A percentile compares a stretch with the other conserved stretches of the same genome.
phyloP scores from a whole-genome alignment of 2,797 vertebrate species.

The Malurus splendens region DNA sequence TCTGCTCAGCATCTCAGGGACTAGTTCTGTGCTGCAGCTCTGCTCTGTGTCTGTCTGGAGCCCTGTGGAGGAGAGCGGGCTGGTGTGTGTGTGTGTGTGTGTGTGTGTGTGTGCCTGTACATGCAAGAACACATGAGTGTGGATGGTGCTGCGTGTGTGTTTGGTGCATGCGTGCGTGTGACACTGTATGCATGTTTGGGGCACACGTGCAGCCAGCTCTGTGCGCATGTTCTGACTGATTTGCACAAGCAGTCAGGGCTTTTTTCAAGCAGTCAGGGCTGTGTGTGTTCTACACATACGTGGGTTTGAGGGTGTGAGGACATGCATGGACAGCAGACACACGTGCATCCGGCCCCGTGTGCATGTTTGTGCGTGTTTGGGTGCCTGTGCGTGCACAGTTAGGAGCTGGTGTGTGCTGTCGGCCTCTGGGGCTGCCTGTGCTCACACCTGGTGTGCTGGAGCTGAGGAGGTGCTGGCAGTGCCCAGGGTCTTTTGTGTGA shows the following conservation, averaged over 20 bases:
- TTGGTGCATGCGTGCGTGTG: neutral
- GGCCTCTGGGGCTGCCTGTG: rapidly evolving
- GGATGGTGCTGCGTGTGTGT: rapidly evolving
- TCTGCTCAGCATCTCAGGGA: neutral
- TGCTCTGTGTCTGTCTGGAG: neutral
- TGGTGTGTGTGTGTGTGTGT: rapidly evolving
- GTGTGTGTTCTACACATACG: rapidly evolving
- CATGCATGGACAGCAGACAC: neutral
- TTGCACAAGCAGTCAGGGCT: neutral
- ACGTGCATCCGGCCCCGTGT: rapidly evolving
- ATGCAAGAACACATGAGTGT: rapidly evolving
- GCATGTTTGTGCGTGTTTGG: rapidly evolving
- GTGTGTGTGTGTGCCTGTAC: neutral
- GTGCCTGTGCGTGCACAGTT: neutral
- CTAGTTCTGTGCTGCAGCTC: rapidly evolving
- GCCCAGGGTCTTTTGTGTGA: rapidly evolving
- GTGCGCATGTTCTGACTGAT: neutral
- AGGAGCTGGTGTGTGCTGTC: rapidly evolving
- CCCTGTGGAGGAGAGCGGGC: neutral
- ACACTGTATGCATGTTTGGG: neutral
- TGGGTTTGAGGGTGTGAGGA: neutral
- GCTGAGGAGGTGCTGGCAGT: neutral
- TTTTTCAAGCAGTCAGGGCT: neutral
- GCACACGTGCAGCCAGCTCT: neutral
- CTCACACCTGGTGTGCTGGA: neutral